Conservation (phyloP, 2,113 vertebrate genomes). For the Burhinus bistriatus region DNA sequence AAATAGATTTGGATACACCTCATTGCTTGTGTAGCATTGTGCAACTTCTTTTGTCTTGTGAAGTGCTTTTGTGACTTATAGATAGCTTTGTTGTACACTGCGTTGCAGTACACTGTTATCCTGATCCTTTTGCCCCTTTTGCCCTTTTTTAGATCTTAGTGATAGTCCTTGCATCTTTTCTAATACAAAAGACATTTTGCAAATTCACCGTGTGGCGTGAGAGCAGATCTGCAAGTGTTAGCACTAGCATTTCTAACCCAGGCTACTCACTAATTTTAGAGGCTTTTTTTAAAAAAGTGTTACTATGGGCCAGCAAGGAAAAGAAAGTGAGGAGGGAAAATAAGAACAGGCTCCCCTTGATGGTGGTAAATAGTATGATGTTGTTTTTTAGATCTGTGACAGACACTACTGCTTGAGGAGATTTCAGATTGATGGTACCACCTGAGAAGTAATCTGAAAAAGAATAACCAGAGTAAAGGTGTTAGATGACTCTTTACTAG, state of each 20-base stretch:
- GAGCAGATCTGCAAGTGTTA: background rate
- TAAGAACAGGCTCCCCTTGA: background rate
- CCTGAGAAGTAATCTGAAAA: background rate
- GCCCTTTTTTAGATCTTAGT: background rate
- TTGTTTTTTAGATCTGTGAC: background rate
- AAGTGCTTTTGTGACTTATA: background rate
- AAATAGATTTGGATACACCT: background rate
- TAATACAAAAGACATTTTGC: background rate
- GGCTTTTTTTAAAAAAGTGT: background rate
- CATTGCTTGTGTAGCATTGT: conserved; percentile 18
- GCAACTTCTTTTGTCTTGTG: background rate
- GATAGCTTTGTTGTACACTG: background rate
- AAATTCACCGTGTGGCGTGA: background rate
- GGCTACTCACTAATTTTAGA: background rate
- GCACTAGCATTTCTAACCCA: background rate
- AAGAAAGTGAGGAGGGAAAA: background rate
- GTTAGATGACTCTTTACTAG: background rate
- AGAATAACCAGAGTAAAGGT: background rate
- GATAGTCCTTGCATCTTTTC: background rate
- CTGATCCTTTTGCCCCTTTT: background rate
- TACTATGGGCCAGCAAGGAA: background rate
- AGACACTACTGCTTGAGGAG: background rate
- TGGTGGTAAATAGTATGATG: background rate
- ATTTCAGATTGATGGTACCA: background rate
- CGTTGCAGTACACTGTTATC: background rate